Evolutionary conservation across 2,113 vertebrate genomes (phyloP), one percentile per base, ranked within the genome.

Genomic region (Lamprologus ornatipinnis): DNA sequence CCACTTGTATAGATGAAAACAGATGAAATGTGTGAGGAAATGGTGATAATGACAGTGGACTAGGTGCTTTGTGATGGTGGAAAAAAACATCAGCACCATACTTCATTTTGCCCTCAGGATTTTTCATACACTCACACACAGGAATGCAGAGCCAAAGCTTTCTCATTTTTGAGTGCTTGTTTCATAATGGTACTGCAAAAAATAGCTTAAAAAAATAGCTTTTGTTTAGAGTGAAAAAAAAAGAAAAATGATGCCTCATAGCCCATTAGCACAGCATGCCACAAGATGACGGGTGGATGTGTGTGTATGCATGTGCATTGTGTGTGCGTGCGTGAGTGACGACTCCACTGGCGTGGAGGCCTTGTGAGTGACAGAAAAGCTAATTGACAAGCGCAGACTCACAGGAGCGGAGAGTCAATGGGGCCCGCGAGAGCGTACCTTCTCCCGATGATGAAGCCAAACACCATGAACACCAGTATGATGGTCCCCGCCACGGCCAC

Each of bases 371-470:
- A 96, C 93, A 95, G 92, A 96, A 95, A 96, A 84, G 93, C 94
- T 95, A 96, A 96, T 92, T 95, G 95, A 95, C 94, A 95, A 96
- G 95, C 94, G 88, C 94, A 95, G 95, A 97, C 96, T 97, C 96
- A 97, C 97, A 96, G 96, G 90, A 97, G 96, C 94, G 96, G 96
- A 92, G 96, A 96, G 95, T 97, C 96, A 96, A 96, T 93, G 95
- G 96, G 95, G 95, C 95, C 96, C 94, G 95, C 96, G 96, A 94
- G 90, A 96, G 88, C 94, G 95, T 99, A 99, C 99, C 99, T 99
- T 97, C 99, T 97, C 95, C 99, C 99, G 5, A 99, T 99, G 97
- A 99, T 99, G 97, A 99, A 99, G 93, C 99, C 99, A 86, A 99
- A 99, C 87, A 99, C 99, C 98, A 99, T 99, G 96, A 99, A 99